phyloP scores from a whole-genome alignment of 2,797 vertebrate genomes.

The Lateolabrax maculatus region DNA sequence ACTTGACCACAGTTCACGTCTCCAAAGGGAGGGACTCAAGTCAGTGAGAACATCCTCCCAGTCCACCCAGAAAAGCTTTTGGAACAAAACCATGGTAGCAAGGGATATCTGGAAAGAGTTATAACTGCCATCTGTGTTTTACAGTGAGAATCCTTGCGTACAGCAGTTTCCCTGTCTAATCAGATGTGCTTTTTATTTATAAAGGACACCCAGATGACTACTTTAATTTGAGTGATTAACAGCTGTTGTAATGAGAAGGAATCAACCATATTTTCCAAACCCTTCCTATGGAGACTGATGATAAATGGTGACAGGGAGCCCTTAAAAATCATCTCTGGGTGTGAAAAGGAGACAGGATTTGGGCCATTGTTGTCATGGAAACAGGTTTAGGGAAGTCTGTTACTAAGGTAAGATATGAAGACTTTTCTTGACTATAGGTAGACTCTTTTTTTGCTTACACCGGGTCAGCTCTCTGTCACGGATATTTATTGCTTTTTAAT shows the following conservation, averaged over 20 bases:
- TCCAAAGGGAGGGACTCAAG: slow-evolving; percentile 41
- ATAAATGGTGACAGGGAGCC: slow-evolving; percentile 38
- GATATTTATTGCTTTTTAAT: slow-evolving; percentile 46
- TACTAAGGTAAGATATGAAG: slow-evolving; percentile 40
- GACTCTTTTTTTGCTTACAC: slow-evolving; percentile 28
- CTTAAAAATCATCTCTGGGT: slow-evolving; percentile 24
- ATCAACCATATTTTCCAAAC: slow-evolving; percentile 35
- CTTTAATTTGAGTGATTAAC: slow-evolving; percentile 36
- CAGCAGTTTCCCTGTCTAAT: slow-evolving; percentile 32
- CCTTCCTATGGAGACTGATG: slow-evolving; percentile 34
- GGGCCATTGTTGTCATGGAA: slow-evolving; percentile 51
- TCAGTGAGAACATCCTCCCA: slow-evolving; percentile 52
- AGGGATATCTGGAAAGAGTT: slow-evolving; percentile 54
- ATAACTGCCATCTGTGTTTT: slow-evolving; percentile 59
- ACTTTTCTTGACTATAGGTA: slow-evolving; percentile 18
- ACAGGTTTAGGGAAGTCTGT: slow-evolving; percentile 52
- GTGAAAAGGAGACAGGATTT: slow-evolving; percentile 34
- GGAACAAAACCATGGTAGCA: slow-evolving; percentile 59
- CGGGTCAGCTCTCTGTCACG: slow-evolving; percentile 8
- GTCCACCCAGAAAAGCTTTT: slow-evolving; percentile 35
- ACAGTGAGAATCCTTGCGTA: slow-evolving; percentile 48
- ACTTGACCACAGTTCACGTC: slow-evolving; percentile 68
- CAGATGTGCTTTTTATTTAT: slow-evolving; percentile 21
- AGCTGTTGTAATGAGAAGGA: slow-evolving; percentile 39
- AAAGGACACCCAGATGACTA: slow-evolving; percentile 21